Conservation (phyloP, 2,888 invertebrate genomes). For the Leptodirus hochenwartii region DNA sequence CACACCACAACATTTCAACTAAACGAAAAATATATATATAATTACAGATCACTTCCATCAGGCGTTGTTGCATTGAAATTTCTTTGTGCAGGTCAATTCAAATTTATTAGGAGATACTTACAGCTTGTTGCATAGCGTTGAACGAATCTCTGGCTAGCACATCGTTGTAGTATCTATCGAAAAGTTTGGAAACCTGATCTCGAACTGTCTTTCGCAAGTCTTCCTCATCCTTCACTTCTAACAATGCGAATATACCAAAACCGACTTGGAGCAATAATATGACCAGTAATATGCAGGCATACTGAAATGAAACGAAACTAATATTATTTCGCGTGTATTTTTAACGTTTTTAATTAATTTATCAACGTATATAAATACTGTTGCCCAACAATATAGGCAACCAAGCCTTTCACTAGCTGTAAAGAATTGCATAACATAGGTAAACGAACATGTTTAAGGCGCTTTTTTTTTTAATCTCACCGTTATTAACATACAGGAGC, state of each 20-base stretch:
- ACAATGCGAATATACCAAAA: constrained; percentile 46
- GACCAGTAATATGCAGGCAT: constrained; percentile 49
- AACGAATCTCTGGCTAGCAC: constrained; percentile 32
- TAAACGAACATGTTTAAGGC: too few species aligned
- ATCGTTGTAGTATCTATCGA: constrained; percentile 29
- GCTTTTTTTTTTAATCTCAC: constrained; percentile 13
- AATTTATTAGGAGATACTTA: constrained; percentile 17
- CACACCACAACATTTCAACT: constrained; percentile 41
- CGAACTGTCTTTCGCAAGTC: constrained; percentile 27
- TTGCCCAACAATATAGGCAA: too few species aligned
- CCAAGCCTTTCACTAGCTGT: too few species aligned
- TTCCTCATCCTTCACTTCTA: constrained; percentile 37
- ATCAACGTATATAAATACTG: too few species aligned
- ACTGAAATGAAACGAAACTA: constrained; percentile 31
- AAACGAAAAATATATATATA: constrained; percentile 13
- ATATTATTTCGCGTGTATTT: too few species aligned
- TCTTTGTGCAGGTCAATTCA: not conserved
- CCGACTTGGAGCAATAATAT: constrained; percentile 57
- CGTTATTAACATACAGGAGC: constrained; percentile 21
- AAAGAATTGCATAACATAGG: too few species aligned
- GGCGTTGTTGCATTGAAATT: too few species aligned
- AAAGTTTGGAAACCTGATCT: constrained; percentile 22
- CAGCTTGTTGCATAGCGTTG: constrained; percentile 42
- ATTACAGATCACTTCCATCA: not conserved
- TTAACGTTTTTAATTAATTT: too few species aligned